Evolutionary conservation across 2,113 vertebrate genomes (phyloP), one percentile per base, ranked within the genome.

Genomic region (Myotis brandtii): DNA sequence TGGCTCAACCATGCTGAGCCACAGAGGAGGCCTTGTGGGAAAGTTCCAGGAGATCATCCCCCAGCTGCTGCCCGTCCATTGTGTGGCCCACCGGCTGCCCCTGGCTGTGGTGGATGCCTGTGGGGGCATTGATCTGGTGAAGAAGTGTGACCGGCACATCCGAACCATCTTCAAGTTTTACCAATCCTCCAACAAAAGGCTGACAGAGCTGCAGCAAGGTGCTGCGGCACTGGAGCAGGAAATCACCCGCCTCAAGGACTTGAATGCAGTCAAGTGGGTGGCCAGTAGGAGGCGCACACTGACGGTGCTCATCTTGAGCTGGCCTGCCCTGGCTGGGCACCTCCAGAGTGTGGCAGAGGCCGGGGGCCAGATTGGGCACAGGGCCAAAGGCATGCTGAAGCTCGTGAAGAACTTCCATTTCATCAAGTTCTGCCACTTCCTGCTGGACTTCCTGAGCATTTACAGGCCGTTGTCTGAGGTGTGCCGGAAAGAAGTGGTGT

Each of bases 391-490:
- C 46, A 46, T 97, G 90, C 88, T 98, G 90, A 96, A 77, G 67
- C 82, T 95, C 40, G 30, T 67, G 67, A 90, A 59, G 56, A 85
- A 88, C 82, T 96, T 95, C 90, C 96, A 97, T 6, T 92, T 98
- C n/a, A 10, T 97, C 84, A 97, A 95, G 91, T 94, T 93, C 88
- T 96, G 96, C 95, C 95, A 98, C 85, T 97, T 98, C 85, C 89
- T 97, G 6, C 6, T 97, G 34, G 97, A 97, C 93, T 97, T 97
- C 84, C 92, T 97, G 76, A 95, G 73, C 79, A 37, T 97, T 70
- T 96, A 62, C 27, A 62, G 89, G 62, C 92, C 96, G 20, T 10
- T 96, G 90, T 96, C 96, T 0, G 92, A 96, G 66, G 94, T 96
- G 21, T 97, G 90, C 88, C 94, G 76, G 90, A 96, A 87, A 66